A percentile compares a stretch with the other conserved stretches of the same genome.
Evolutionary conservation across 2,113 vertebrate genomes (phyloP).

Genomic region (Typhlomys cinereus): DNA sequence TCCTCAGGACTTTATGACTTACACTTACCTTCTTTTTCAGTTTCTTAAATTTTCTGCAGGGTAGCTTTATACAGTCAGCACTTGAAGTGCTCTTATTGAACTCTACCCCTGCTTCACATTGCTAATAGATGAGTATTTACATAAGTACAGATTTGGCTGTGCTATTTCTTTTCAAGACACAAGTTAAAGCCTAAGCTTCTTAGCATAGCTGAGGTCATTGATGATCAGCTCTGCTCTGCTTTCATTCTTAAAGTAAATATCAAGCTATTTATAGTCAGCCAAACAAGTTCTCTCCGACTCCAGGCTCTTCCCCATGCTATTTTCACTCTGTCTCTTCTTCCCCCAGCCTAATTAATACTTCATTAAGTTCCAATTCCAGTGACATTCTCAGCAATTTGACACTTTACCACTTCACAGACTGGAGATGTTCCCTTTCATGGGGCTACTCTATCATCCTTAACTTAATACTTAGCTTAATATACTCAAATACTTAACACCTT

Average conservation of each 20-base stretch:
- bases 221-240: not conserved
- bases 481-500: not conserved
- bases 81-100: slow-evolving; percentile 19
- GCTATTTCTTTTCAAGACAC: slow-evolving; percentile 22
- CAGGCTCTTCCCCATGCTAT: not conserved
- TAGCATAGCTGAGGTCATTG: slow-evolving; percentile 4
- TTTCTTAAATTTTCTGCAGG: slow-evolving; percentile 39
- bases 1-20: not conserved
- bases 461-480: not conserved
- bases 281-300: not conserved
- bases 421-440: not conserved
- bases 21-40: no score
- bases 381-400: not conserved
- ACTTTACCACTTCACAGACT: not conserved
- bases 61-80: not conserved
- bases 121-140: not conserved
- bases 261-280: slow-evolving; percentile 7
- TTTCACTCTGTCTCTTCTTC: not conserved
- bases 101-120: not conserved
- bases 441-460: not conserved
- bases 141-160: not conserved
- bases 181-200: slow-evolving; percentile 41
- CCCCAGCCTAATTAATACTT: not conserved
- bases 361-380: not conserved
- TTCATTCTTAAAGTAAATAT: slow-evolving; percentile 48